These are phyloP conservation scores for Tricholaema leucomelas DNA, from an alignment of 2,113 vertebrate genomes.

Conservation along the genomic window DNA sequence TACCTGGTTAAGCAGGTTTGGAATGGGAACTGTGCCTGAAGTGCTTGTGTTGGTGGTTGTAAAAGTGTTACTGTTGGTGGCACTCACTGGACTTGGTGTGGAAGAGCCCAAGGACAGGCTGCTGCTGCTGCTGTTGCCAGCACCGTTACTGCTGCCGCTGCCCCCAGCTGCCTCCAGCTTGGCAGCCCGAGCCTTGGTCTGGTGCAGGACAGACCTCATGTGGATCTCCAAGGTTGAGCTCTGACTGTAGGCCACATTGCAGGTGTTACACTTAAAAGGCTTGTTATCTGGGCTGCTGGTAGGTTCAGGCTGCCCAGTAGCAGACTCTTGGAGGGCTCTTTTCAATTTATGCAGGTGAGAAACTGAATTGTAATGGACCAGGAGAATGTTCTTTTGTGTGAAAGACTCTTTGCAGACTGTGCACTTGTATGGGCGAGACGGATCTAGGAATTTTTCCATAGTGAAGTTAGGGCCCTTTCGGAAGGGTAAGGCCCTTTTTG, in stretches of 20 bases:
- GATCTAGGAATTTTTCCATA: constrained; percentile 98
- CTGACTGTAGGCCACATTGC: constrained; percentile 98
- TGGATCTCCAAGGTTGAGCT: constrained; percentile 98
- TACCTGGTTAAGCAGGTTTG: constrained; percentile 81
- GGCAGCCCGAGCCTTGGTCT: constrained; percentile 96
- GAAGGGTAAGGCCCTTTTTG: constrained; percentile 95
- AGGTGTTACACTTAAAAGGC: constrained; percentile 98
- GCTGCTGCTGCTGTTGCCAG: constrained; percentile 71
- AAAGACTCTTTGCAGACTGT: constrained; percentile 99
- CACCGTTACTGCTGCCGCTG: constrained; percentile 75
- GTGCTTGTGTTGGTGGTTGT: constrained; percentile 82
- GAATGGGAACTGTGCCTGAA: constrained; percentile 72
- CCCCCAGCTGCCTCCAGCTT: constrained; percentile 94
- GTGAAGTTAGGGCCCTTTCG: constrained; percentile 98
- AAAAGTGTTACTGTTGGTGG: constrained; percentile 74
- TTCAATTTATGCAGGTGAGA: constrained; percentile 98
- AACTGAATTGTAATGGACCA: constrained; percentile 98
- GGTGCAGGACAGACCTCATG: constrained; percentile 98
- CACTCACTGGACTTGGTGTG: constrained; percentile 83
- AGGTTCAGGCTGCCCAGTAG: constrained; percentile 92
- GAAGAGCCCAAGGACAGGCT: constrained; percentile 83
- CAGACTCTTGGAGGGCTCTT: constrained; percentile 95
- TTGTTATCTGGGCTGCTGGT: constrained; percentile 98
- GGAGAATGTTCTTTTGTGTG: constrained; percentile 97
- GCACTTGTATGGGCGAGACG: constrained; percentile 97